Base-by-base conservation (phyloP, 2,797 vertebrate species). In the Gallirallus australis region DNA sequence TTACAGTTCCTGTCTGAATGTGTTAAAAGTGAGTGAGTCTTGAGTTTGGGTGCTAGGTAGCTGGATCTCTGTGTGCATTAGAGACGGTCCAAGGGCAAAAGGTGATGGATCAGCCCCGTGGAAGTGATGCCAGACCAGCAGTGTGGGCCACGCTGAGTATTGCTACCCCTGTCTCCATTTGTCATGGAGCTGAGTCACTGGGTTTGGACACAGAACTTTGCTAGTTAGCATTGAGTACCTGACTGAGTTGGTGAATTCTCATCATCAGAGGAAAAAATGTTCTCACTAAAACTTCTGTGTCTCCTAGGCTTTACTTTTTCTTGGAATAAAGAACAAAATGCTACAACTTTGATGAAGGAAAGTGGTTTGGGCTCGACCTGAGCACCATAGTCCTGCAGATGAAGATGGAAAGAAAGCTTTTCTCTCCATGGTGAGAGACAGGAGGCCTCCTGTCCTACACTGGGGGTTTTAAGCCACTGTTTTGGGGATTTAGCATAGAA, bases 341-440 rank as follows among this genome's bases (percentile, higher is more conserved):
- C 28, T 39, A 8, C 6, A 15, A 9, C 24, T 7, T 8, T 11
- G 11, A 18, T 23, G 5, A 19, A 52, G 35, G 12, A 60, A 11
- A 10, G 7, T 31, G 86, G 9, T 54, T 8, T 35, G 80, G 20
- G 10, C 48, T 75, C 40, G 61, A 12, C 4, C 1, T 65, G 45
- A 60, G 23, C 19, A 28, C 18, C n/a, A 15, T 9, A 48, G 16
- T 45, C 19, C 23, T 53, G 4, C 24, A 70, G 33, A 66, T 4
- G 5, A 90, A 78, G 25, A 37, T 31, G 15, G 10, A 76, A 80
- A 89, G 69, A 35, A 35, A 35, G 35, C 24, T 35, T 71, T 76
- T 83, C 9, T 68, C 15, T 72, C 20, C 0, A 0, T 54, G 31
- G 16, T 2, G 4, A 19, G 42, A 45, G 42, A 45, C 1, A 0